These are phyloP conservation scores for Aphidoletes aphidimyza DNA, from an alignment of 2,888 invertebrate genomes.

Conservation along the genomic window DNA sequence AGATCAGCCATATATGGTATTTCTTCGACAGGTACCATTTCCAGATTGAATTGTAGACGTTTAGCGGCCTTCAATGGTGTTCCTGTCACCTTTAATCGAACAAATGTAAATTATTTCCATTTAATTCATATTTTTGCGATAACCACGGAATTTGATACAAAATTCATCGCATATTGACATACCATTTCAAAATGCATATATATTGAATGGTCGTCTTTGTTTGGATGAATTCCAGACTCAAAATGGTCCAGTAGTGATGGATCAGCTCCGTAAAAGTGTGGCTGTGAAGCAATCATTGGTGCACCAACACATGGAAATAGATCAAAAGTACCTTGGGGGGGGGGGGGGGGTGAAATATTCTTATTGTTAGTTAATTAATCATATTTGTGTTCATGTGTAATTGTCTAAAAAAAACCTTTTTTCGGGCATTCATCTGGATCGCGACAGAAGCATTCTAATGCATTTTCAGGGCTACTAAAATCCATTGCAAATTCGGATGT, in stretches of 20 bases:
- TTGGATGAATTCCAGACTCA: not conserved
- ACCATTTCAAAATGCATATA: conserved; percentile 7
- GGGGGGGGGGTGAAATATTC: conserved; percentile 69
- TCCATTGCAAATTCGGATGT: conserved; percentile 75
- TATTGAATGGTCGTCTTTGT: not conserved
- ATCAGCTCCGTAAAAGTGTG: conserved; percentile 74
- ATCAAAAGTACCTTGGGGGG: conserved; percentile 81
- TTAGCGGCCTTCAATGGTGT: conserved; percentile 79
- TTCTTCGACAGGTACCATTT: conserved; percentile 72
- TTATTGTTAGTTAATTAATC: too few relatives aligned
- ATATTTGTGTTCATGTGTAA: too few relatives aligned
- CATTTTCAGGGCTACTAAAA: conserved; percentile 70
- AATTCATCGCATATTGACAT: too few relatives aligned
- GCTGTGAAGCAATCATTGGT: conserved; percentile 80
- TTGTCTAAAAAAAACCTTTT: not conserved
- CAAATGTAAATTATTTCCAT: not conserved
- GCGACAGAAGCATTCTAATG: conserved; percentile 71
- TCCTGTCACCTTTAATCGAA: conserved; percentile 69
- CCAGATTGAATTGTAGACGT: conserved; percentile 79
- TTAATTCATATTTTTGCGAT: too few relatives aligned
- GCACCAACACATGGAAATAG: conserved; percentile 72
- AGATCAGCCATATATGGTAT: conserved; percentile 74
- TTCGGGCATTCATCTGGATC: conserved; percentile 71
- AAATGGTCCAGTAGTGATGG: not conserved
- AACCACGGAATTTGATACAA: too few relatives aligned